Percentiles rank a stretch among this genome's conserved stretches.
phyloP scores from a whole-genome alignment of 2,888 invertebrate genomes.

The Minunthozetes semirufus region DNA sequence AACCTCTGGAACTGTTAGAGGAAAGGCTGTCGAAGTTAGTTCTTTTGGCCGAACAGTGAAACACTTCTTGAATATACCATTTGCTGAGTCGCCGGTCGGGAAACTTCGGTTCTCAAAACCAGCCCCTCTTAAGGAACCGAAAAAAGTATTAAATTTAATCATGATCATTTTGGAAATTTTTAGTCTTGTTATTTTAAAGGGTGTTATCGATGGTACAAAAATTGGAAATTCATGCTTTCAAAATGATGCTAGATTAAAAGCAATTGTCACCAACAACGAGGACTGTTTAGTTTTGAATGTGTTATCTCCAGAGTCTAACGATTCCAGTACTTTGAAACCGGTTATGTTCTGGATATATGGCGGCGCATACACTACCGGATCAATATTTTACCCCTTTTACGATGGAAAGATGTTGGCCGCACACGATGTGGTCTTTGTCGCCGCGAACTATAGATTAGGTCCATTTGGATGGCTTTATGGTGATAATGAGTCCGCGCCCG shows the following conservation, averaged over 20 bases:
- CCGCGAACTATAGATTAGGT: background rate
- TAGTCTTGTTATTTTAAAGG: background rate
- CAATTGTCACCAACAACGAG: background rate
- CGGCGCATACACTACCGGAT: background rate
- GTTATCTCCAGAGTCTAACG: background rate
- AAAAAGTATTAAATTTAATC: background rate
- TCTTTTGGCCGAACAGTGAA: too few species aligned
- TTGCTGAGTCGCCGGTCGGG: background rate
- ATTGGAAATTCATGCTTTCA: background rate
- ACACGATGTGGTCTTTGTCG: background rate
- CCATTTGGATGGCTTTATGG: background rate
- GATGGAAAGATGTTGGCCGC: background rate
- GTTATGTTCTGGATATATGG: slow-evolving; percentile 5
- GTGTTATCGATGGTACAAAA: slow-evolving; percentile 18
- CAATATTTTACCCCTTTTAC: background rate
- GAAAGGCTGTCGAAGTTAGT: too few species aligned
- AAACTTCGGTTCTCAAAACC: background rate
- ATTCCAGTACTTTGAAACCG: background rate
- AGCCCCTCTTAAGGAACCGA: background rate
- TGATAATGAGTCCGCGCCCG: background rate
- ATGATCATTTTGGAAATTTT: too few species aligned
- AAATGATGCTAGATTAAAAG: too few species aligned
- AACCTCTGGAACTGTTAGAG: too few species aligned
- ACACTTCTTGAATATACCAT: background rate
- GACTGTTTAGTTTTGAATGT: background rate